Evolutionary conservation across 2,113 vertebrate species (phyloP), one percentile per base, ranked within the genome.

Genomic region (Probosciger aterrimus): DNA sequence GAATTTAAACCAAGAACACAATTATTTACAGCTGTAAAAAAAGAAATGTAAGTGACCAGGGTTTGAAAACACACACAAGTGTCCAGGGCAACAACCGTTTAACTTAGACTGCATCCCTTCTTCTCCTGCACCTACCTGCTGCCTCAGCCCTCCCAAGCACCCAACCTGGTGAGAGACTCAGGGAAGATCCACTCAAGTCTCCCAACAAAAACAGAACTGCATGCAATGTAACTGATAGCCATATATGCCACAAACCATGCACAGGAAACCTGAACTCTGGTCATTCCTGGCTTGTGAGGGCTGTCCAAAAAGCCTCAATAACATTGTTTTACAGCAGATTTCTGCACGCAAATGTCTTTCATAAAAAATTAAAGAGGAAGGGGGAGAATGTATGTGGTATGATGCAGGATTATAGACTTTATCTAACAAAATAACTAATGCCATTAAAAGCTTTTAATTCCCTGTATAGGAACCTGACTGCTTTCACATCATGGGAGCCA

Each of bases 401-500:
- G 41, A 57, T 15, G 24, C 28, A 31, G 19, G 33, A 52, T 64
- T 50, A 77, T 44, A 71, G 65, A 23, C 5, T 28, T 35, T 2
- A 47, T 53, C 30, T 67, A 73, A 78, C 59, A 67, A 71, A 67
- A 67, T 28, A 88, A 47, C 18, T 18, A 53, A 43, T 22, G 23
- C 22, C 60, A 49, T 37, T 65, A 37, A 49, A 24, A 27, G 18
- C 4, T 67, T 73, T 53, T 37, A 14, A 6, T 52, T 37, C 25
- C 22, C 44, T 33, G 4, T 31, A 27, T 13, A 71, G 37, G 27
- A 60, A 9, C 33, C 41, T 67, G n/a, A 31, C 27, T 24, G 25
- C 0, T 0, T 62, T 79, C 22, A 47, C 60, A 41, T 14, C 1
- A 0, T 6, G 4, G 22, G n/a, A 53, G 7, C n/a, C 59, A 8